These are phyloP conservation scores for Sarcoramphus papa DNA, from an alignment of 2,797 vertebrate species.

Conservation along the genomic window DNA sequence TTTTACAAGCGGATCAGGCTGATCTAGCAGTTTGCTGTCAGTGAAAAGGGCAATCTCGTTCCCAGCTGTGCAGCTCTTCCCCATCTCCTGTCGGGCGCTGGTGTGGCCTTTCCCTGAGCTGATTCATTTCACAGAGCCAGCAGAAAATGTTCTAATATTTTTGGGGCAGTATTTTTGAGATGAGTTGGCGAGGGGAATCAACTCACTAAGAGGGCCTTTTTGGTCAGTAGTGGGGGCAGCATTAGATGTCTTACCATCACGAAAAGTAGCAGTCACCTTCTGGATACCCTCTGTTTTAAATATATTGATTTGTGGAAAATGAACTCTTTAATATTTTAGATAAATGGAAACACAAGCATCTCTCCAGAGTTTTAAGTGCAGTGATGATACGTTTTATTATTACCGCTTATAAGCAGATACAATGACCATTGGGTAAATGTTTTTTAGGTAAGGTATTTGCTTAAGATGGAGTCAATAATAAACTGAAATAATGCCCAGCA, in stretches of 20 bases:
- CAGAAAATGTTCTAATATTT: neutral
- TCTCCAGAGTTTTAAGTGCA: neutral
- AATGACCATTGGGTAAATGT: neutral
- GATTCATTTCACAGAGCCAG: neutral
- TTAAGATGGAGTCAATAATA: conserved; percentile 8
- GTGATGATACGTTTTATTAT: neutral
- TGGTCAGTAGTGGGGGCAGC: neutral
- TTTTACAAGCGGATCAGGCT: neutral
- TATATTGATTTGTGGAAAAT: conserved; percentile 2
- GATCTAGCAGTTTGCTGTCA: neutral
- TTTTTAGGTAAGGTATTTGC: conserved; percentile 15
- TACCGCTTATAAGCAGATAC: neutral
- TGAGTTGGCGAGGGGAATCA: neutral
- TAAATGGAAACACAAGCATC: neutral
- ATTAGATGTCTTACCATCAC: neutral
- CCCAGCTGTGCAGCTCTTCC: neutral
- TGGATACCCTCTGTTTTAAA: neutral
- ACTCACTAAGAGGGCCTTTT: neutral
- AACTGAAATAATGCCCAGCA: neutral
- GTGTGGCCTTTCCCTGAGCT: neutral
- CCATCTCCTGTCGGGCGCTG: neutral
- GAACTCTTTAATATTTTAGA: conserved; percentile 44
- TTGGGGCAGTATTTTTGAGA: neutral
- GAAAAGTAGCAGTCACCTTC: neutral
- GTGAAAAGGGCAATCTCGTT: neutral